Conservation (phyloP, 2,888 invertebrate genomes). For the Dinocampus coccinellae region DNA sequence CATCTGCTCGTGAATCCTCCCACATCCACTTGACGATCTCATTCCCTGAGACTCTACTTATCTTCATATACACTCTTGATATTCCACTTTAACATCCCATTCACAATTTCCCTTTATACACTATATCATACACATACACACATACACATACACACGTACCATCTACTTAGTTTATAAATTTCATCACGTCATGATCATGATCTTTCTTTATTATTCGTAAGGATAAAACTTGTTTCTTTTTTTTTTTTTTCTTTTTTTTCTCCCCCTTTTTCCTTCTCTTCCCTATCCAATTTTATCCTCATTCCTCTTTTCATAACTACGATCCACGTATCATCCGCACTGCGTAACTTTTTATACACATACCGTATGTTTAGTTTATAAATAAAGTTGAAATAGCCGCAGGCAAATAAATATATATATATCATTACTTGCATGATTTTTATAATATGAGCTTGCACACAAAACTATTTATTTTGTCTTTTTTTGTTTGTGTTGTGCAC, state of each 20-base stretch:
- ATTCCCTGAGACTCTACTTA: neutral
- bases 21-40: slow-evolving; percentile 8
- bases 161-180: neutral
- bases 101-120: neutral
- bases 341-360: neutral
- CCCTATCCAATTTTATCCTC: too few relatives aligned
- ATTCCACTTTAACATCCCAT: slow-evolving; percentile 3
- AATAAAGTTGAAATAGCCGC: neutral
- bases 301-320: too few relatives aligned
- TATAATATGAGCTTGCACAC: neutral
- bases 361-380: neutral
- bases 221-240: neutral
- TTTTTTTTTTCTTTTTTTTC: too few relatives aligned
- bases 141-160: too few relatives aligned
- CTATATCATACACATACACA: neutral
- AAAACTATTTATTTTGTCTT: too few relatives aligned
- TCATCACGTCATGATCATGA: neutral
- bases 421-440: neutral
- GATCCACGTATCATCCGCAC: neutral
- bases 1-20: neutral
- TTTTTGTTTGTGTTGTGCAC: too few relatives aligned
- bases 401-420: neutral
- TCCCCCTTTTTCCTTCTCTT: too few relatives aligned
- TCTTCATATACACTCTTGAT: slow-evolving; percentile 9
- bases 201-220: neutral